Conservation (phyloP, 2,888 invertebrate species). For the Rugalucina vietnamica region DNA sequence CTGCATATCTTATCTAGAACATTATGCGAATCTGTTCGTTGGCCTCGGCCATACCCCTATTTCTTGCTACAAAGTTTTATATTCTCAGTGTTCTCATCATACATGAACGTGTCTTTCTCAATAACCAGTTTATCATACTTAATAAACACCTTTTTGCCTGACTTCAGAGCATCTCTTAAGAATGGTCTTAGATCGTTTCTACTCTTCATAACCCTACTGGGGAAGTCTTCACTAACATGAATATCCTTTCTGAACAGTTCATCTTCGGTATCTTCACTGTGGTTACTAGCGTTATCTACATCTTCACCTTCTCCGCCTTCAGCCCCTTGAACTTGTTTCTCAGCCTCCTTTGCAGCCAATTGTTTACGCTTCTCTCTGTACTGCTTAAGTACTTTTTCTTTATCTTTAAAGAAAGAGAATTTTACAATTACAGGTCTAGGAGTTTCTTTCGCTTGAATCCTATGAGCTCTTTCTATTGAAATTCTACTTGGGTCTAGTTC, state of each 20-base stretch:
- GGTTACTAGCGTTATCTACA: neutral
- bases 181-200: neutral
- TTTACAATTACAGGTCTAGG: neutral
- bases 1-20: neutral
- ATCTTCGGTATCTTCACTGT: neutral
- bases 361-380: neutral
- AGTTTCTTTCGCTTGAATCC: neutral
- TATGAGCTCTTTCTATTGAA: neutral
- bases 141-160: neutral
- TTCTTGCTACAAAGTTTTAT: neutral
- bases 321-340: too few relatives aligned
- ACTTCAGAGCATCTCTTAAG: neutral
- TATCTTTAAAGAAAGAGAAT: neutral
- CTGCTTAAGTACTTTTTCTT: neutral
- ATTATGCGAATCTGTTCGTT: neutral
- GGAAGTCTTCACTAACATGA: neutral
- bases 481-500: neutral
- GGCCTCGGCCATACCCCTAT: neutral
- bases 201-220: neutral
- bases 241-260: neutral
- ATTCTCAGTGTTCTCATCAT: neutral
- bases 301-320: too few relatives aligned
- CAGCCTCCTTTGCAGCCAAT: neutral
- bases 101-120: neutral
- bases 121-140: neutral